phyloP scores from a whole-genome alignment of 2,797 vertebrate genomes.

The Myotis daubentonii region DNA sequence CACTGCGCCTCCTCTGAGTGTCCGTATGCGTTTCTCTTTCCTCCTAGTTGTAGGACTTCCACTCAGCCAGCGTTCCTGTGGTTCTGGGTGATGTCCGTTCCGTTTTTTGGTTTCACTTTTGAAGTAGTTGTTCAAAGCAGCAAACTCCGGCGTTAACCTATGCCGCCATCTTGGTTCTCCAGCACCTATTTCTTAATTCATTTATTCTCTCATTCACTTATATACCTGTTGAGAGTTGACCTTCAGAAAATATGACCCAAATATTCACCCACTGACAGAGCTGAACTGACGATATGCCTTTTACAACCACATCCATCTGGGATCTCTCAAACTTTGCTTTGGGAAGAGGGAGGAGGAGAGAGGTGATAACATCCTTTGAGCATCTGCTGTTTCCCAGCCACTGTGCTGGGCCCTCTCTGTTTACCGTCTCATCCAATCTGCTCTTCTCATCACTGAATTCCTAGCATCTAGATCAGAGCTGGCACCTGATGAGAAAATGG shows the following conservation, averaged over 20 bases:
- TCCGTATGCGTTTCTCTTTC: no score
- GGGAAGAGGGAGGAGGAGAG: background rate
- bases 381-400: background rate
- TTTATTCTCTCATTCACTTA: background rate
- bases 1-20: no score
- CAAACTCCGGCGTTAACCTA: no score
- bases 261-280: background rate
- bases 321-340: background rate
- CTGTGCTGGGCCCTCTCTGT: background rate
- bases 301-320: rapidly evolving
- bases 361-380: background rate
- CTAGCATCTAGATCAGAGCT: background rate
- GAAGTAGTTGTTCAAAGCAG: no score
- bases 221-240: background rate
- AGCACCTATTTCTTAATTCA: background rate
- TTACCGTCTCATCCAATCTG: background rate
- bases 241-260: background rate
- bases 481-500: background rate
- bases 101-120: no score
- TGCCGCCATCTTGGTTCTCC: no score
- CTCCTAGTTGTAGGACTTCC: no score
- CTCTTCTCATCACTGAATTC: background rate
- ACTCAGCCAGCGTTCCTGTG: no score
- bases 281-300: background rate
- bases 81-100: no score